These are phyloP conservation scores for Sceloporus tristichus DNA, from an alignment of 2,113 vertebrate genomes.

Conservation along the genomic window DNA sequence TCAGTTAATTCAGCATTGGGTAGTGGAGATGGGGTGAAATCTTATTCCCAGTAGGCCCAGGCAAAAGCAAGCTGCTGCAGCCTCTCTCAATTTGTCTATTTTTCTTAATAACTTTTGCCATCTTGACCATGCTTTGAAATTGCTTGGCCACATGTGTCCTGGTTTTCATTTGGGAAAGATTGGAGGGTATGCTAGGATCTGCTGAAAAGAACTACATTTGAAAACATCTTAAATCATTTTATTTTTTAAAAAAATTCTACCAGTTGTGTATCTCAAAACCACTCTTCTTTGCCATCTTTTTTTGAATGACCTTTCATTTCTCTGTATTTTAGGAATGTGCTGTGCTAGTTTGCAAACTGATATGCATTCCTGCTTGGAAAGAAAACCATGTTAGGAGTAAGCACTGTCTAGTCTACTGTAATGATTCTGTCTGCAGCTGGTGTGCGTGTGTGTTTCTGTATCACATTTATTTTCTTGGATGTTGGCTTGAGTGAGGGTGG, in stretches of 20 bases:
- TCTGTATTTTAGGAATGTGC: neutral
- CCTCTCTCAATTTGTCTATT: too few relatives aligned
- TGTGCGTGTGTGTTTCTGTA: neutral
- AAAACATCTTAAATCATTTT: neutral
- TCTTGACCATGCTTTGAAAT: too few relatives aligned
- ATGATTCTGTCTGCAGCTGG: neutral
- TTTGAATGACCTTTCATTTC: neutral
- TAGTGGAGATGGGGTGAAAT: too few relatives aligned
- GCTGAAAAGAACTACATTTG: neutral
- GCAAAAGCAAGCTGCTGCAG: too few relatives aligned
- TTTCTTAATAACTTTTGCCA: too few relatives aligned
- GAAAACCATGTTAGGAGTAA: neutral
- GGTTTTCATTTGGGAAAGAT: too few relatives aligned
- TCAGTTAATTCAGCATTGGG: too few relatives aligned
- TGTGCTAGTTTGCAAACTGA: neutral
- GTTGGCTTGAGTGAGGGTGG: slow-evolving; percentile 39
- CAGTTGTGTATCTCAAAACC: neutral
- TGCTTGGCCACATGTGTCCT: too few relatives aligned
- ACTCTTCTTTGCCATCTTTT: neutral
- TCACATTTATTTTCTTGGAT: slow-evolving; percentile 5
- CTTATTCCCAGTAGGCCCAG: too few relatives aligned
- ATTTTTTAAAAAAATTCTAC: neutral
- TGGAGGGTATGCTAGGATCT: too few relatives aligned
- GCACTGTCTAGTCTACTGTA: neutral
- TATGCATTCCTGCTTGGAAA: slow-evolving; percentile 19